Evolutionary conservation across 2,797 vertebrate genomes (phyloP).

Genomic region (Nannoperca australis): DNA sequence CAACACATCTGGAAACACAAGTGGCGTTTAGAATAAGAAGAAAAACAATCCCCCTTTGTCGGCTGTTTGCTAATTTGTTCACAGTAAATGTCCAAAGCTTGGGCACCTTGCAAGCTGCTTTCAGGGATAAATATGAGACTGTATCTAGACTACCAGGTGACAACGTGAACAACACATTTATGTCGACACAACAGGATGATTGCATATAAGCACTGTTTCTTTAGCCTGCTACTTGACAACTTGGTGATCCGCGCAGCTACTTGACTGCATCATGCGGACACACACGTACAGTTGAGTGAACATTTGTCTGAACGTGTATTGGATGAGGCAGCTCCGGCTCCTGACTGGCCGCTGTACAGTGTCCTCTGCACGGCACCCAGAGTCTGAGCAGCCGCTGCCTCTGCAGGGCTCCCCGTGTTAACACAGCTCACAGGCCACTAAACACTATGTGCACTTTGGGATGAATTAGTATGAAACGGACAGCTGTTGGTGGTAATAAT

Average conservation of each 20-base stretch:
- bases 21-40: background rate
- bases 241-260: background rate
- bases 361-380: background rate
- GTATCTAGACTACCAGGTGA: background rate
- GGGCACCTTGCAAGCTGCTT: constrained; percentile 34
- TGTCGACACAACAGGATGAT: background rate
- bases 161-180: background rate
- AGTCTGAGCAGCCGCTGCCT: background rate
- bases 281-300: background rate
- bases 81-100: constrained; percentile 9
- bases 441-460: background rate
- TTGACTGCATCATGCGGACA: background rate
- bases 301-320: background rate
- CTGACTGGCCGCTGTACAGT: background rate
- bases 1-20: constrained; percentile 84
- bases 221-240: background rate
- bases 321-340: background rate
- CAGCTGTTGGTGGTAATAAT: background rate
- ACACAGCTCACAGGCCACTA: background rate
- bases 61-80: background rate
- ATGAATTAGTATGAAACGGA: background rate
- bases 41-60: background rate
- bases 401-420: background rate
- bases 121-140: constrained; percentile 38
- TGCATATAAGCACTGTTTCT: too few relatives aligned